phyloP scores from a whole-genome alignment of 2,113 vertebrate species.

The Progne subis region DNA sequence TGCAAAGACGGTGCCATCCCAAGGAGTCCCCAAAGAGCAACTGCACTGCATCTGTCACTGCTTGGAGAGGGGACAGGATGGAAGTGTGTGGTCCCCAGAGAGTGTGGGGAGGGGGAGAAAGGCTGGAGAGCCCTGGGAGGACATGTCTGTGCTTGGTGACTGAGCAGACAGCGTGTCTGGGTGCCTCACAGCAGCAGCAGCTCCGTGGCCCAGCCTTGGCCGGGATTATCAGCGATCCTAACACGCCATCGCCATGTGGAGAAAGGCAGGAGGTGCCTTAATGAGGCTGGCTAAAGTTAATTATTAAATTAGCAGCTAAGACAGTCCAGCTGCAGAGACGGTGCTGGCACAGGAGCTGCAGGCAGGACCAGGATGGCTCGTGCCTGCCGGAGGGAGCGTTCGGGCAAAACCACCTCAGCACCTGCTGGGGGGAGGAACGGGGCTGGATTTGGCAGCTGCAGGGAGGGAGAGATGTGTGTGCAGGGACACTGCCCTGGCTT shows the following conservation, averaged over 20 bases:
- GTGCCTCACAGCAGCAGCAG: fast-evolving
- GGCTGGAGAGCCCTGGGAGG: background rate
- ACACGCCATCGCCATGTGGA: background rate
- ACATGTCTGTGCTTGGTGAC: background rate
- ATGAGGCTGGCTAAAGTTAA: background rate
- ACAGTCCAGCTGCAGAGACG: background rate
- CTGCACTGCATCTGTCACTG: background rate
- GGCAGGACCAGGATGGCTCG: background rate
- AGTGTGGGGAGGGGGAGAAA: background rate
- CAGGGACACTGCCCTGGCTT: background rate
- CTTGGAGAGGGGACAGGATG: background rate
- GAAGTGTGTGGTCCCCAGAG: background rate
- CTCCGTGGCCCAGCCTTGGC: fast-evolving
- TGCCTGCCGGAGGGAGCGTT: fast-evolving
- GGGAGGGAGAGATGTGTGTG: background rate
- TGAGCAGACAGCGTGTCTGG: fast-evolving
- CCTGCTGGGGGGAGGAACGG: fast-evolving
- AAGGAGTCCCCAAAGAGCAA: background rate
- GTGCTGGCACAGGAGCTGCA: background rate
- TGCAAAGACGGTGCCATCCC: background rate
- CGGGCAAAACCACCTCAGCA: fast-evolving
- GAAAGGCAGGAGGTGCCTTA: background rate
- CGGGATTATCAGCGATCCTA: fast-evolving
- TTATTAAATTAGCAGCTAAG: constrained; percentile 1
- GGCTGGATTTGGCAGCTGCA: background rate